Conservation (phyloP, 2,888 invertebrate species). For the Tiphia femorata region DNA sequence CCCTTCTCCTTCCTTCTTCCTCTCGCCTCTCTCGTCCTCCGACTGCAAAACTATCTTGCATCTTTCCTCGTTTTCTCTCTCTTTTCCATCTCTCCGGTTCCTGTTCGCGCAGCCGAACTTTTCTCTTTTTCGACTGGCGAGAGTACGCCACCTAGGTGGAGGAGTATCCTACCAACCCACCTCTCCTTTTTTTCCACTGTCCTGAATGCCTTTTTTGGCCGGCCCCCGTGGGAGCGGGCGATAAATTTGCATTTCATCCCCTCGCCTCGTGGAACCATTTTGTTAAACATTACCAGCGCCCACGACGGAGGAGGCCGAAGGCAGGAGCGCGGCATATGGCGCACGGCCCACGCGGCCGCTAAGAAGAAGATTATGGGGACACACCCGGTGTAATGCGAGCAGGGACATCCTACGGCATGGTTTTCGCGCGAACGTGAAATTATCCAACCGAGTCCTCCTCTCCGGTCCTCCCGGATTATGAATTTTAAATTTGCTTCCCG, state of each 20-base stretch:
- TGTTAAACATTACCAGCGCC: slow-evolving; percentile 53
- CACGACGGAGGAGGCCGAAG: no score
- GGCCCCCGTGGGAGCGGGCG: slow-evolving; percentile 27
- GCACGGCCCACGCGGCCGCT: slow-evolving; percentile 17
- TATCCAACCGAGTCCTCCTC: slow-evolving; percentile 29
- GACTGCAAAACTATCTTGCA: no score
- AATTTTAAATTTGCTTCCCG: no score
- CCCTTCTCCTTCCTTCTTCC: background rate
- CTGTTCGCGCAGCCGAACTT: background rate
- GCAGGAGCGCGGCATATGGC: slow-evolving; percentile 40
- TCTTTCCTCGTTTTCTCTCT: background rate
- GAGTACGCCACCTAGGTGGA: no score
- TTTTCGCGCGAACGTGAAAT: slow-evolving; percentile 35
- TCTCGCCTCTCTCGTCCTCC: background rate
- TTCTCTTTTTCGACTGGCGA: no score
- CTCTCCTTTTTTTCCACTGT: background rate
- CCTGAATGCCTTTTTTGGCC: background rate
- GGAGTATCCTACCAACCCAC: background rate
- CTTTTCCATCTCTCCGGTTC: slow-evolving; percentile 9
- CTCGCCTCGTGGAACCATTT: slow-evolving; percentile 47
- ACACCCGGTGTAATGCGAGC: slow-evolving; percentile 15
- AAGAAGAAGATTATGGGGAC: slow-evolving; percentile 45
- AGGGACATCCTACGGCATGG: background rate
- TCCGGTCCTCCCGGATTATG: no score
- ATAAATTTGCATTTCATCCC: slow-evolving; percentile 60